These are phyloP conservation scores for Oreochromis spilurus DNA, from an alignment of 2,113 vertebrate genomes.

Conservation along the genomic window DNA sequence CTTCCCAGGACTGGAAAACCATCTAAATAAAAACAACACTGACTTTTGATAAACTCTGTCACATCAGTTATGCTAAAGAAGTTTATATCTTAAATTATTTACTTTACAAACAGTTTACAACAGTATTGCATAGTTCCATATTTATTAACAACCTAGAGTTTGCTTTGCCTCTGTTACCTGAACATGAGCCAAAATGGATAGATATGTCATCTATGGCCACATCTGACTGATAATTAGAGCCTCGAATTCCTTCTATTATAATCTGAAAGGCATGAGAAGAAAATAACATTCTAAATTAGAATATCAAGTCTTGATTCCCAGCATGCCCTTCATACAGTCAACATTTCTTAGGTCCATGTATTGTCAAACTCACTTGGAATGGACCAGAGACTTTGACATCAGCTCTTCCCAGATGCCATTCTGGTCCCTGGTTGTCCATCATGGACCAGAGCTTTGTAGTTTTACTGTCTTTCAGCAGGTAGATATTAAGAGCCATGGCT, in stretches of 20 bases:
- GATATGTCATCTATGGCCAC: slow-evolving; percentile 70
- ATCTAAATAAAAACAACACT: background rate
- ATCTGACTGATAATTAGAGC: slow-evolving; percentile 61
- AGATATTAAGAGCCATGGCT: slow-evolving; percentile 69
- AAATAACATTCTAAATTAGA: background rate
- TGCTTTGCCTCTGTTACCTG: slow-evolving; percentile 24
- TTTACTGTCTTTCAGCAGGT: slow-evolving; percentile 42
- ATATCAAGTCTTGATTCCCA: background rate
- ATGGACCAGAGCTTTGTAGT: slow-evolving; percentile 40
- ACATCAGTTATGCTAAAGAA: background rate
- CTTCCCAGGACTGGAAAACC: background rate
- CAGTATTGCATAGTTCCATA: background rate
- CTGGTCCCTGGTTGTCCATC: slow-evolving; percentile 63
- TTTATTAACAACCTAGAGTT: background rate
- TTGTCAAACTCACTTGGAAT: slow-evolving; percentile 61
- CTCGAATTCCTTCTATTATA: slow-evolving; percentile 70
- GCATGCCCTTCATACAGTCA: background rate
- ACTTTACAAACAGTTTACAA: background rate
- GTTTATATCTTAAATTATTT: background rate
- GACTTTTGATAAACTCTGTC: background rate
- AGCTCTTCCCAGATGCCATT: slow-evolving; percentile 57
- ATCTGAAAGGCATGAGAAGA: slow-evolving; percentile 47
- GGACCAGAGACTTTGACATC: slow-evolving; percentile 44
- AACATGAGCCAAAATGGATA: slow-evolving; percentile 48
- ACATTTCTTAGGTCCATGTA: background rate